Evolutionary conservation across 2,888 invertebrate species (phyloP).

Genomic region (Heliconius erato): DNA sequence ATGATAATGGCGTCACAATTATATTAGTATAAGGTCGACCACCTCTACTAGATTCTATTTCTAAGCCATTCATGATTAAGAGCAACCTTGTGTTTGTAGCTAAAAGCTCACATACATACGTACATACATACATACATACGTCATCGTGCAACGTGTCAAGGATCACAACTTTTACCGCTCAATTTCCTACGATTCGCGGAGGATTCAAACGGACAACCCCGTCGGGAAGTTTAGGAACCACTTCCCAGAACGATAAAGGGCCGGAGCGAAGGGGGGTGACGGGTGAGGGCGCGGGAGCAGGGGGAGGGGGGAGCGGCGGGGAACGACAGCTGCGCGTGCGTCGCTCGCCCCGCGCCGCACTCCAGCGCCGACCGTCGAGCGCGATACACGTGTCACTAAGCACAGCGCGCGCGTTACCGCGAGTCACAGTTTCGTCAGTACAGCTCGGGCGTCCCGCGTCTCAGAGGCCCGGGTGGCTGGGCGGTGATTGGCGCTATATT

Average conservation of each 20-base stretch:
- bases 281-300: slow-evolving; percentile 65
- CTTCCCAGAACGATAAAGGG: slow-evolving; percentile 86
- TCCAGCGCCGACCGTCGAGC: slow-evolving; percentile 47
- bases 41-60: slow-evolving; percentile 43
- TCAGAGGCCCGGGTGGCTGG: slow-evolving; percentile 82
- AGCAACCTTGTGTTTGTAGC: slow-evolving; percentile 54
- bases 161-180: slow-evolving; percentile 74
- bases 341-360: slow-evolving; percentile 55
- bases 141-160: slow-evolving; percentile 76
- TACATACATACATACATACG: slow-evolving; percentile 54
- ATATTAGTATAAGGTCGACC: slow-evolving; percentile 45
- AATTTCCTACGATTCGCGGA: slow-evolving; percentile 63
- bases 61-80: slow-evolving; percentile 52
- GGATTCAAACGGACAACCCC: slow-evolving; percentile 70
- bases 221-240: slow-evolving; percentile 85
- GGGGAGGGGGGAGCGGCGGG: slow-evolving; percentile 78
- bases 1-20: slow-evolving; percentile 16
- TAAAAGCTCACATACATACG: slow-evolving; percentile 61
- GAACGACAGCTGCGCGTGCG: slow-evolving; percentile 64
- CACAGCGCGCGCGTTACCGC: slow-evolving; percentile 35
- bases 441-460: slow-evolving; percentile 41
- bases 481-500: slow-evolving; percentile 85
- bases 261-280: slow-evolving; percentile 64
- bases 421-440: slow-evolving; percentile 29
- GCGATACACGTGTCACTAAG: slow-evolving; percentile 48